These are phyloP conservation scores for Crematogaster levior DNA, from an alignment of 2,888 invertebrate species.

Conservation along the genomic window DNA sequence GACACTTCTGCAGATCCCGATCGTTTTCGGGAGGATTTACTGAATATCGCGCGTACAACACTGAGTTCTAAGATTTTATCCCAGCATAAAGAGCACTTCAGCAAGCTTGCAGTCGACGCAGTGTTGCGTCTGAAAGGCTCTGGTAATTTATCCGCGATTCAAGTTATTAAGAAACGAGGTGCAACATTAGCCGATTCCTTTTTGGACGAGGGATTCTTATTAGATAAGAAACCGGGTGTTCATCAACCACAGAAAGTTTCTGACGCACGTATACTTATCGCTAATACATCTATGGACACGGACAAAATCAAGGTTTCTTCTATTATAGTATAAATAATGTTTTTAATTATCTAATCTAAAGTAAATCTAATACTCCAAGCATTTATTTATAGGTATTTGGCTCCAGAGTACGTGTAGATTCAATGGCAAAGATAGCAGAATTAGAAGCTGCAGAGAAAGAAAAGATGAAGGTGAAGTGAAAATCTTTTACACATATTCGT, in stretches of 20 bases:
- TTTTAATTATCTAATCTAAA: constrained; percentile 4
- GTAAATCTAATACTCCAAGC: neutral
- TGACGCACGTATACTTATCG: constrained; percentile 98
- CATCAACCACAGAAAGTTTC: constrained; percentile 98
- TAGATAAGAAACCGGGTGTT: constrained; percentile 98
- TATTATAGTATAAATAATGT: constrained; percentile 11
- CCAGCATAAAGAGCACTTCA: constrained; percentile 98
- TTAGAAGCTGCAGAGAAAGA: constrained; percentile 99
- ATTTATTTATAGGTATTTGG: constrained; percentile 90
- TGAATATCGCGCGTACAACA: constrained; percentile 99
- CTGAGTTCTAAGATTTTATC: constrained; percentile 99
- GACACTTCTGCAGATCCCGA: constrained; percentile 94
- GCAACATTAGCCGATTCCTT: constrained; percentile 97
- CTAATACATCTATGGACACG: constrained; percentile 99
- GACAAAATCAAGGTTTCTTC: constrained; percentile 96
- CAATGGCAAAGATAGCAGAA: constrained; percentile 98
- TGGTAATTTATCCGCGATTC: constrained; percentile 97
- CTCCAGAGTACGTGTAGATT: constrained; percentile 96
- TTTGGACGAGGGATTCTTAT: constrained; percentile 96
- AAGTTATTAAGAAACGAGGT: constrained; percentile 98
- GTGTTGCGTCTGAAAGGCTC: constrained; percentile 97
- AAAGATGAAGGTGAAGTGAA: constrained; percentile 94
- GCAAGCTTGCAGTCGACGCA: constrained; percentile 97
- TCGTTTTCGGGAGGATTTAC: constrained; percentile 94
- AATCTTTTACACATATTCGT: neutral